These are phyloP conservation scores for Malacosoma neustria DNA, from an alignment of 2,888 invertebrate genomes.

Conservation along the genomic window DNA sequence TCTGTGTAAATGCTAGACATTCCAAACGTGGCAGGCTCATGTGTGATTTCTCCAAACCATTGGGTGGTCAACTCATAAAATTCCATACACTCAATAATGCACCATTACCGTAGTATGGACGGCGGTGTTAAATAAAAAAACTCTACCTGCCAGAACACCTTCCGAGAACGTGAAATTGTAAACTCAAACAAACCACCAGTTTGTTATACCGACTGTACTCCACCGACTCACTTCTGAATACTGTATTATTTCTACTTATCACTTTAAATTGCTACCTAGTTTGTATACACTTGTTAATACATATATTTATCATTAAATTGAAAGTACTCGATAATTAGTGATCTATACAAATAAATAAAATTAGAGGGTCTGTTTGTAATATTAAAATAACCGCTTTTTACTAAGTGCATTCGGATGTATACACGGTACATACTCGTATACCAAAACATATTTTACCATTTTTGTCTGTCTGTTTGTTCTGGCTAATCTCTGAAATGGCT, in stretches of 20 bases:
- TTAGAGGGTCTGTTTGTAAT: too few relatives aligned
- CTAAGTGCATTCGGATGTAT: too few relatives aligned
- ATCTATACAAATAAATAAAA: too few relatives aligned
- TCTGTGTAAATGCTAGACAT: too few relatives aligned
- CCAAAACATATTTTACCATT: too few relatives aligned
- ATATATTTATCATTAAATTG: constrained; percentile 7
- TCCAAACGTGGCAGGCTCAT: background rate
- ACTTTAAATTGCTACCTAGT: constrained; percentile 33
- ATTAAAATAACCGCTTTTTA: too few relatives aligned
- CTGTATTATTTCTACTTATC: constrained; percentile 31
- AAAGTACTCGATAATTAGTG: background rate
- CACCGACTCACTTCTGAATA: constrained; percentile 10
- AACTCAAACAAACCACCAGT: constrained; percentile 49
- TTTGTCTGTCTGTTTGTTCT: too few relatives aligned
- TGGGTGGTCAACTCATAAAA: background rate
- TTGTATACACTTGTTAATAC: constrained; percentile 17
- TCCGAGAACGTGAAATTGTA: constrained; percentile 61
- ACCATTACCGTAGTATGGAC: constrained; percentile 7
- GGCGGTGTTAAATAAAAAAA: constrained; percentile 32
- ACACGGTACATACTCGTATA: too few relatives aligned
- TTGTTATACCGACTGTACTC: constrained; percentile 28
- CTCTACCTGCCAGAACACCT: constrained; percentile 52
- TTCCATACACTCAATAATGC: constrained; percentile 5
- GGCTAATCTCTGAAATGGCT: too few relatives aligned
- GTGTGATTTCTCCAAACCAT: background rate